A percentile compares a stretch with the other conserved stretches of the same genome.
Evolutionary conservation across 2,888 invertebrate genomes (phyloP).

Genomic region (Drosophila prolongata): DNA sequence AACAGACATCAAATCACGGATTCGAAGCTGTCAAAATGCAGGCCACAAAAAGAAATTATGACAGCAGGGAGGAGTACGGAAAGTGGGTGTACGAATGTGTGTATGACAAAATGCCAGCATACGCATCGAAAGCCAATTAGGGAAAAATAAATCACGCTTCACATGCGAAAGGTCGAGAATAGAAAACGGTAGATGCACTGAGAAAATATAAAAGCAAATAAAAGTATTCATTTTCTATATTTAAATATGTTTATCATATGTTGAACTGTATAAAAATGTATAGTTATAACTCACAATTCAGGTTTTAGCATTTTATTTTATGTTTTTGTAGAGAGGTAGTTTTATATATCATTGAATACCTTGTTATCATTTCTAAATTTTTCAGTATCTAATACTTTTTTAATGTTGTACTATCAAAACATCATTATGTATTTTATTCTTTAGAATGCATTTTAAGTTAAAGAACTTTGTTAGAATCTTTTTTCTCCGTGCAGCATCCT

Average conservation of each 20-base stretch:
- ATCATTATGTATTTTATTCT: not conserved
- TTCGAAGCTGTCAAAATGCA: constrained; percentile 71
- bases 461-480: not conserved
- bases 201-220: not conserved
- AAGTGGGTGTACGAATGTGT: constrained; percentile 18
- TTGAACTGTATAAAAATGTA: too few species aligned
- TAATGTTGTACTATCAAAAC: not conserved
- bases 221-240: not conserved
- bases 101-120: constrained; percentile 51
- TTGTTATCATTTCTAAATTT: too few species aligned
- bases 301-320: too few species aligned
- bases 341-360: too few species aligned
- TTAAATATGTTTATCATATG: too few species aligned
- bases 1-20: constrained; percentile 71
- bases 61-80: constrained; percentile 43
- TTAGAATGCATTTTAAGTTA: not conserved
- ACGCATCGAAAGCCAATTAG: constrained; percentile 79
- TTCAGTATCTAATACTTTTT: too few species aligned
- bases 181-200: constrained; percentile 11
- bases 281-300: too few species aligned
- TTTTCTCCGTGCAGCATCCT: constrained; percentile 2
- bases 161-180: constrained; percentile 59
- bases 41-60: constrained; percentile 56
- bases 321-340: too few species aligned
- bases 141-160: constrained; percentile 70